Evolutionary conservation across 2,797 vertebrate species (phyloP), one percentile per base, ranked within the genome.

Genomic region (Tangara arthus): DNA sequence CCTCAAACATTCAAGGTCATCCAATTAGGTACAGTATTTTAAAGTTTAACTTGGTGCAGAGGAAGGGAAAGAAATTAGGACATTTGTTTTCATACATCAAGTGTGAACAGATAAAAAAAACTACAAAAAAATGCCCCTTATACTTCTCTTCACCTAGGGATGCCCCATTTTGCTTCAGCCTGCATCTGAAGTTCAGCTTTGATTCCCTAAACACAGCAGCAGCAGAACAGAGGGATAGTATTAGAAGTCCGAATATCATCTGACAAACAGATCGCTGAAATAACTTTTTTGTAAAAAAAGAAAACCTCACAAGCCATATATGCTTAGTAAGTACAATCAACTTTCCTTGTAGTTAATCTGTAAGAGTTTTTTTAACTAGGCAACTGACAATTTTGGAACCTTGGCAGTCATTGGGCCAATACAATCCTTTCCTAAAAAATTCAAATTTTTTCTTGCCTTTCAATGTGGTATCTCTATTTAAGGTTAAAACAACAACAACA

Each of bases 31-130:
- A 89, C 66, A 90, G 70, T 73, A 96, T 95, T 96, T 91, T 91
- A 91, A 95, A 95, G 90, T 96, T 93, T 84, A 93, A 95, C 93
- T 92, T 84, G 79, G 66, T 93, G 73, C 79, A 50, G 75, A 94
- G 80, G 89, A 96, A 95, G n/a, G 27, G 63, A 94, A 94, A 92
- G 82, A 94, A 96, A 94, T 94, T 94, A 96, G 93, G 92, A 94
- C 92, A 96, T 95, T 95, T 96, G 91, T 95, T 95, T 95, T 96
- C 89, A 77, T 60, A 96, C 49, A 95, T 87, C 78, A 83, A 91
- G 72, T 78, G 50, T 0, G 32, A 95, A 65, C 50, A 89, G 82
- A 95, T 68, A 49, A 88, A 96, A 92, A 92, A 78, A 44, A 52
- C 66, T 83, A 91, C 73, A 81, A 87, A 93, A 95, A 95, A 96